phyloP scores from a whole-genome alignment of 1,140 invertebrate species.

The Drosophila azteca region DNA sequence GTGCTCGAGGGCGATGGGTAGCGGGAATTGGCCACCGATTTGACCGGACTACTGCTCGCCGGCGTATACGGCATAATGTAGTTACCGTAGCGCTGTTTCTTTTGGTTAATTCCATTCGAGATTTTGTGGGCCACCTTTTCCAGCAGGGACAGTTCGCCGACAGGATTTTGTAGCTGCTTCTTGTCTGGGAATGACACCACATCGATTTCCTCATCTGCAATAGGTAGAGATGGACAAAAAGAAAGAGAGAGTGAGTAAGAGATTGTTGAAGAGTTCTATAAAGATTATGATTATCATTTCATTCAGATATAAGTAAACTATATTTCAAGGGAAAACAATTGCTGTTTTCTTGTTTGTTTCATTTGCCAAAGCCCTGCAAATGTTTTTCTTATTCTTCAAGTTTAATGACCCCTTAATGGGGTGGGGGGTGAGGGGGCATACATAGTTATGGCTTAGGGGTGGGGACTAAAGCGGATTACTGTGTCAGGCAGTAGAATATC shows the following conservation, averaged over 20 bases:
- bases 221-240: slow-evolving; percentile 20
- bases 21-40: slow-evolving; percentile 70
- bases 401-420: slow-evolving; percentile 31
- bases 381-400: slow-evolving; percentile 26
- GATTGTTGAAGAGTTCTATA: slow-evolving; percentile 2
- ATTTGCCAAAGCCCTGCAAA: slow-evolving; percentile 38
- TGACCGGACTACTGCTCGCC: slow-evolving; percentile 78
- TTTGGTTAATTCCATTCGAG: slow-evolving; percentile 50
- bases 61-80: slow-evolving; percentile 74
- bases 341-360: no score
- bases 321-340: no score
- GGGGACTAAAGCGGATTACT: slow-evolving; percentile 68
- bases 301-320: neutral
- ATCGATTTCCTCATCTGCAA: slow-evolving; percentile 93
- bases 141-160: slow-evolving; percentile 86
- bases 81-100: slow-evolving; percentile 30
- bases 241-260: slow-evolving; percentile 64
- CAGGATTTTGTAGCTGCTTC: slow-evolving; percentile 86
- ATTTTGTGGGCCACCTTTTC: slow-evolving; percentile 75
- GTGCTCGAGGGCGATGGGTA: slow-evolving; percentile 69
- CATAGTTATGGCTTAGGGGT: slow-evolving; percentile 43
- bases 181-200: slow-evolving; percentile 89
- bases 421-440: neutral
- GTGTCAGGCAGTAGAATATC: slow-evolving; percentile 67
- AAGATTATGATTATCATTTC: no score